Evolutionary conservation across 2,113 vertebrate genomes (phyloP).

Genomic region (Larimichthys crocea): DNA sequence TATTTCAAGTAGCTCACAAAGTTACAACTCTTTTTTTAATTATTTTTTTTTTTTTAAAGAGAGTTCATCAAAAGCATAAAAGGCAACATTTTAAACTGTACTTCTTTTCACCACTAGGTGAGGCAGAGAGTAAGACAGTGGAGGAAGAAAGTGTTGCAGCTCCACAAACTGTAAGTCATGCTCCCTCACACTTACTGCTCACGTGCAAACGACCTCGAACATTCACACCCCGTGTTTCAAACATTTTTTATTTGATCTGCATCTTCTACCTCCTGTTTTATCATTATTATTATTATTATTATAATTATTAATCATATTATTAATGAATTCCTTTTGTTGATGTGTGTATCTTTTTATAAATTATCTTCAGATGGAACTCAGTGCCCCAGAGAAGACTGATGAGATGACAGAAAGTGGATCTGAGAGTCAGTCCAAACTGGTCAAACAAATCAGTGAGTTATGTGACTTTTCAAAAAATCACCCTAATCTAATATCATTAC

Average conservation of each 20-base stretch:
- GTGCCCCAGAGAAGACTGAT: constrained; percentile 19
- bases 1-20: too few species aligned
- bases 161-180: constrained; percentile 52
- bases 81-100: not conserved
- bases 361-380: constrained; percentile 51
- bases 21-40: too few species aligned
- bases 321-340: not conserved
- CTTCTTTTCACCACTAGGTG: constrained; percentile 47
- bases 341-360: not conserved
- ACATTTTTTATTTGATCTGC: too few species aligned
- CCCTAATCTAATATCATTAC: too few species aligned
- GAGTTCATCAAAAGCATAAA: not conserved
- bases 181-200: not conserved
- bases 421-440: constrained; percentile 47
- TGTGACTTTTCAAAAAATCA: not conserved
- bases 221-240: not conserved
- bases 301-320: not conserved
- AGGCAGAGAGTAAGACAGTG: constrained; percentile 37
- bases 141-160: constrained; percentile 26
- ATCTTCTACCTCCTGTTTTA: too few species aligned
- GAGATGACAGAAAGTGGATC: constrained; percentile 29
- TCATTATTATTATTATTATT: not conserved
- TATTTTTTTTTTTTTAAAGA: too few species aligned
- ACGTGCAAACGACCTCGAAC: not conserved
- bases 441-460: constrained; percentile 78